Conservation (phyloP, 2,888 invertebrate genomes). For the Cartodere bifasciata region DNA sequence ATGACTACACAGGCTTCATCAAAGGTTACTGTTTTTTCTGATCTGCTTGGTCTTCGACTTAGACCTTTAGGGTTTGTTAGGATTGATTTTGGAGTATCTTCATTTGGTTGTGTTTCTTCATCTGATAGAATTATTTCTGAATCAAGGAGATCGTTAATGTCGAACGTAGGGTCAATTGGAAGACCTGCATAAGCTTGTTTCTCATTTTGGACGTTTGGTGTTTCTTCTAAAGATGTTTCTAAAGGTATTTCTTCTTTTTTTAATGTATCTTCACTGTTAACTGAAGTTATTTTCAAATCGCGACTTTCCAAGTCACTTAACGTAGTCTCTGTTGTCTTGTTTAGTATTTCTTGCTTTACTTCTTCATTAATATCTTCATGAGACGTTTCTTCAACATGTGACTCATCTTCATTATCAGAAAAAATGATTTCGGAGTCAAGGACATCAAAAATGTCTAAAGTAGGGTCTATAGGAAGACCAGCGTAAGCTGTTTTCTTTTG, state of each 20-base stretch:
- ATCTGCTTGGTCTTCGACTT: too few species aligned
- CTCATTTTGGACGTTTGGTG: not conserved
- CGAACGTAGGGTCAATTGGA: too few species aligned
- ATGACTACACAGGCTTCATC: too few species aligned
- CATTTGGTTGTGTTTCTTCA: not conserved
- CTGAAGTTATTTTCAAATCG: conserved; percentile 4
- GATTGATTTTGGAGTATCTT: conserved; percentile 1
- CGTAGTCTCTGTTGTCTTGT: conserved; percentile 15
- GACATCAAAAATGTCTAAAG: not conserved
- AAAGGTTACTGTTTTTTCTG: too few species aligned
- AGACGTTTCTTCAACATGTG: not conserved
- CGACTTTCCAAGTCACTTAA: not conserved
- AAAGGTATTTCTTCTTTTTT: too few species aligned
- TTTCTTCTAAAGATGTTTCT: not conserved
- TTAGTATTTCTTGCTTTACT: conserved; percentile 12
- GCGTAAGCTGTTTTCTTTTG: conserved; percentile 24
- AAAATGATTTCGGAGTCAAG: conserved; percentile 4
- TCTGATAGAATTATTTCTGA: not conserved
- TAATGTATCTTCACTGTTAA: conserved; percentile 6
- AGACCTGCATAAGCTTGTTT: not conserved
- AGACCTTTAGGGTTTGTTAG: too few species aligned
- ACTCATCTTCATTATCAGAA: conserved; percentile 6
- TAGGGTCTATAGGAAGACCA: not conserved
- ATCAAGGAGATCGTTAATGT: too few species aligned
- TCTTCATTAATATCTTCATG: conserved; percentile 8